Evolutionary conservation across 37 sponge, comb jelly and placozoan species (phyloP).

Genomic region (Chondrosia reniformis): DNA sequence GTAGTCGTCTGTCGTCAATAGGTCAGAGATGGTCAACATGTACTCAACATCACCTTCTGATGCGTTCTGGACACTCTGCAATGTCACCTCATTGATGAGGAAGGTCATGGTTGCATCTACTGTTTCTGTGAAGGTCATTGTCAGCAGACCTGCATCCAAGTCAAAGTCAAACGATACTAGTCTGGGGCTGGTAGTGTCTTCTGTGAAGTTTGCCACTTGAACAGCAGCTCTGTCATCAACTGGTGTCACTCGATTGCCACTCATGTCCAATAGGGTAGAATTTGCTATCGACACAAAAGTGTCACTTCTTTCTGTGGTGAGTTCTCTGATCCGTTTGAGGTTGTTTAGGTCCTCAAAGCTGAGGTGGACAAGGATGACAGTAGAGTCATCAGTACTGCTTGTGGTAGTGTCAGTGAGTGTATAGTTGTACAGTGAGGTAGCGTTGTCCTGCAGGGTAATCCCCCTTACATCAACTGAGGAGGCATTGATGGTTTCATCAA

Average conservation of each 20-base stretch:
- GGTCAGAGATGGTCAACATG: slow-evolving; percentile 32
- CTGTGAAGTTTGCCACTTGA: slow-evolving; percentile 53
- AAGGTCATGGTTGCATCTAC: slow-evolving; percentile 65
- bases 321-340: slow-evolving; percentile 71
- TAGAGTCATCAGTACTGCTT: slow-evolving; percentile 50
- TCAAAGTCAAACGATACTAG: slow-evolving; percentile 65
- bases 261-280: slow-evolving; percentile 73
- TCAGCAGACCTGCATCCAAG: slow-evolving; percentile 55
- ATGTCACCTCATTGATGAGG: slow-evolving; percentile 51
- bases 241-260: slow-evolving; percentile 56
- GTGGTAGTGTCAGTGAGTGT: slow-evolving; percentile 63
- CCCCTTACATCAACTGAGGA: slow-evolving; percentile 54
- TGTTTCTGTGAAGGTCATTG: slow-evolving; percentile 80
- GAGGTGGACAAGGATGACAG: slow-evolving; percentile 50
- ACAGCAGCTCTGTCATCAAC: slow-evolving; percentile 33
- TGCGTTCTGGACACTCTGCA: slow-evolving; percentile 45
- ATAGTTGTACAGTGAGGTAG: slow-evolving; percentile 13
- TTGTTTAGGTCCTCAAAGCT: slow-evolving; percentile 80
- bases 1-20: slow-evolving; percentile 63
- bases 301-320: slow-evolving; percentile 44
- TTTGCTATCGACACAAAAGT: slow-evolving; percentile 58
- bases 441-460: slow-evolving; percentile 57
- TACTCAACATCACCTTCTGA: slow-evolving; percentile 21
- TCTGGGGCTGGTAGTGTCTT: slow-evolving; percentile 72
- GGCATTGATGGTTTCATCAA: slow-evolving; percentile 84